Base-by-base conservation (phyloP, 1,140 invertebrate species). In the Nasonia vitripennis region DNA sequence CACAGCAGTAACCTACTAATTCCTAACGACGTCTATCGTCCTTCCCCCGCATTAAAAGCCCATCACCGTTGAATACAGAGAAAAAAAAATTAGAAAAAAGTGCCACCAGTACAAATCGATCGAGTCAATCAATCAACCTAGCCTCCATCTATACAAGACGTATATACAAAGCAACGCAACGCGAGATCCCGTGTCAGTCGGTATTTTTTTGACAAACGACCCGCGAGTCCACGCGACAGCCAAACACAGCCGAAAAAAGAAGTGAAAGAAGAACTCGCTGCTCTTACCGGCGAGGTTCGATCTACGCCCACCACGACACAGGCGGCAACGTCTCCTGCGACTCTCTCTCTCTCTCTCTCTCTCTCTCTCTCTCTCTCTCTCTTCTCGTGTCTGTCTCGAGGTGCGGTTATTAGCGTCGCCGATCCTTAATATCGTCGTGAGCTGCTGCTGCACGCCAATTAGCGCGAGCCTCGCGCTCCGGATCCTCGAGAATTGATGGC, bases 401-500 rank as follows among this genome's bases (percentile, higher is more conserved):
- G n/a, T 34, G 45, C 12, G 51, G 55, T 79, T 79, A 79, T 79
- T 67, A 79, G 78, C 23, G 51, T 62, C 48, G 78, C 55, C 55
- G 55, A 45, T 81, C 79, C 79, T 81, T 70, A 70, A 70, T 81
- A 45, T 81, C 62, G n/a, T n/a, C 67, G 79, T 9, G 45, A 74
- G 73, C 34, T 51, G 17, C 75, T 11, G 41, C 75, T n/a, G 17
- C 55, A 20, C 62, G n/a, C 80, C 80, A 81, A 81, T 81, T 81
- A 81, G 80, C 68, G 68, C n/a, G 70, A 55, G 45, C 34, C 12
- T 73, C 80, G 67, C 27, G 12, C 10, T 6, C 62, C 17, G 68
- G 78, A 70, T 81, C 80, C 41, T 71, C 68, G 68, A 81, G n/a
- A 55, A 81, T 81, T 81, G 80, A 81, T 81, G 68, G 68, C 45